phyloP scores from a whole-genome alignment of 2,797 vertebrate species.

The Adrianichthys oophorus region DNA sequence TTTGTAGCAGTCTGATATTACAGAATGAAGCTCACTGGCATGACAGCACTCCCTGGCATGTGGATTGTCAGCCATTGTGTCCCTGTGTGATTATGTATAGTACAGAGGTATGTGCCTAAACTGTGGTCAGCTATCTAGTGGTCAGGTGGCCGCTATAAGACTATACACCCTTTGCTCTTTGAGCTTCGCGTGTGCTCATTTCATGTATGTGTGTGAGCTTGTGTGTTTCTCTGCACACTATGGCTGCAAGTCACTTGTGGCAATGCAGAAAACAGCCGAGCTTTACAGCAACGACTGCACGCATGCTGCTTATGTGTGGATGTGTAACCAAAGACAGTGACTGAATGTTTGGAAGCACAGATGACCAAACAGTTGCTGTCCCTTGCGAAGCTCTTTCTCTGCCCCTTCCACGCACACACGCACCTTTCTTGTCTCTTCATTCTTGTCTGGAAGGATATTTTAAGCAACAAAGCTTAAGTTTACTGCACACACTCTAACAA shows the following conservation, averaged over 20 bases:
- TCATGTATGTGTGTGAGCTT: constrained; percentile 17
- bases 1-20: constrained; percentile 32
- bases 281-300: constrained; percentile 48
- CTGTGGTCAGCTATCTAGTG: constrained; percentile 55
- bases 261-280: constrained; percentile 47
- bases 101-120: constrained; percentile 49
- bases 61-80: constrained; percentile 57
- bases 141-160: constrained; percentile 66
- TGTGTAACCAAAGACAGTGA: constrained; percentile 75
- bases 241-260: constrained; percentile 64
- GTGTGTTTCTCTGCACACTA: constrained; percentile 52
- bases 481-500: constrained; percentile 23
- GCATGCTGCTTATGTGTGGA: constrained; percentile 25
- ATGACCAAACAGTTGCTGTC: constrained; percentile 76
- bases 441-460: constrained; percentile 66
- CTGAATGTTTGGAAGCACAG: constrained; percentile 75
- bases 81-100: constrained; percentile 53
- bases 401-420: constrained; percentile 30
- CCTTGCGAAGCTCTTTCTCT: constrained; percentile 52
- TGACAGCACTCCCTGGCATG: constrained; percentile 48
- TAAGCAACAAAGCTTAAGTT: constrained; percentile 66
- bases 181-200: constrained; percentile 38
- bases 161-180: constrained; percentile 58
- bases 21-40: constrained; percentile 44
- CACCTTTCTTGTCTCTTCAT: constrained; percentile 47